Evolutionary conservation across 2,113 vertebrate species (phyloP).

Genomic region (Puffinus mauretanicus): DNA sequence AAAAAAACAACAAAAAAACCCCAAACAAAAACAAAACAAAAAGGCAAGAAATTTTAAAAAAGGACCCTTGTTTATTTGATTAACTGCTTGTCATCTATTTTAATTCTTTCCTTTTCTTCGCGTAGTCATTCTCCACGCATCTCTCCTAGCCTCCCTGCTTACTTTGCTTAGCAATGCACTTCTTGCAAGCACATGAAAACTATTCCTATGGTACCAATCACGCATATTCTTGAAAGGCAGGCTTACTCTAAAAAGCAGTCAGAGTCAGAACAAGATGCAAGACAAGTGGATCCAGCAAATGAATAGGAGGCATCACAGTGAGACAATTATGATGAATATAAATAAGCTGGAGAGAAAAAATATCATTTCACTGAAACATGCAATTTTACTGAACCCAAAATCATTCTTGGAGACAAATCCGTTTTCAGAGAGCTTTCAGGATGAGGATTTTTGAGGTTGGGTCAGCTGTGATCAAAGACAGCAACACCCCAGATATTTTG

Average conservation of each 20-base stretch:
- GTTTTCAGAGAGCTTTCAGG: neutral
- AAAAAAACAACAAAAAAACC: neutral
- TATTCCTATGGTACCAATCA: slow-evolving; percentile 21
- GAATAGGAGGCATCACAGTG: slow-evolving; percentile 13
- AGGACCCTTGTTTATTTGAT: slow-evolving; percentile 13
- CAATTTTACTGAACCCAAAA: slow-evolving; percentile 38
- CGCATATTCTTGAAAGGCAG: slow-evolving; percentile 15
- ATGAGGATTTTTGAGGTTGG: neutral
- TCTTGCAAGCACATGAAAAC: slow-evolving; percentile 7
- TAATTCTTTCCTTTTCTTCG: neutral
- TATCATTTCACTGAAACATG: slow-evolving; percentile 20
- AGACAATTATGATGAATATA: slow-evolving; percentile 31
- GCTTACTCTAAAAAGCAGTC: slow-evolving; percentile 17
- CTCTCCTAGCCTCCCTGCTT: neutral
- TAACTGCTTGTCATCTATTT: slow-evolving; percentile 23
- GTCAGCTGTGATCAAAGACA: neutral
- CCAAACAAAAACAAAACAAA: neutral
- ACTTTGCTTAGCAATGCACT: slow-evolving; percentile 10
- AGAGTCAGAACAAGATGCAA: slow-evolving; percentile 30
- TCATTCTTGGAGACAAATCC: slow-evolving; percentile 1
- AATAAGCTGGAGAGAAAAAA: slow-evolving; percentile 34
- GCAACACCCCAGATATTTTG: neutral
- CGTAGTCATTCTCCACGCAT: neutral
- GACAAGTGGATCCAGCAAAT: slow-evolving; percentile 34
- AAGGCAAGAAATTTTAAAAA: neutral